These are phyloP conservation scores for Passer montanus DNA, from an alignment of 2,113 vertebrate species.

Conservation along the genomic window DNA sequence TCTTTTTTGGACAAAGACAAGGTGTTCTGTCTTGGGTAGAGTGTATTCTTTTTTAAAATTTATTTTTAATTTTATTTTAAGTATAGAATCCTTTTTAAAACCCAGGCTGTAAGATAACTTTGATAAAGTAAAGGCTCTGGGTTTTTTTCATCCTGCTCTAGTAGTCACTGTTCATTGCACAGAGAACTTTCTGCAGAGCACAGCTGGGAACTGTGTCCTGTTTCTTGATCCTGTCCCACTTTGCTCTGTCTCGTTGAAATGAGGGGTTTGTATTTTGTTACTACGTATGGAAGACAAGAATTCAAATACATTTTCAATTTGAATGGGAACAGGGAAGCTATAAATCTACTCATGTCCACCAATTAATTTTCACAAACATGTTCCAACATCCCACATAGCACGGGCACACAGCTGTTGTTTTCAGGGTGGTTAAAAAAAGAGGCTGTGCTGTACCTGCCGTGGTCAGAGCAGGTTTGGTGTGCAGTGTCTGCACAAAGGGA, in stretches of 20 bases:
- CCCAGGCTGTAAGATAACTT: not conserved
- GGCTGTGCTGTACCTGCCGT: not conserved
- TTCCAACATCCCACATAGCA: not conserved
- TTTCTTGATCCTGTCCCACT: not conserved
- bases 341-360: not conserved
- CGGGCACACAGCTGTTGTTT: not conserved
- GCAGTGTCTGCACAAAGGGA: conserved; percentile 41
- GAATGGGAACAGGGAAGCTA: not conserved
- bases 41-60: too few species aligned
- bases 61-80: not conserved
- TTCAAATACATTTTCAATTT: not conserved
- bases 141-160: not conserved
- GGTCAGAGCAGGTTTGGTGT: conserved; percentile 43
- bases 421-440: not conserved
- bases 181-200: not conserved
- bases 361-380: not conserved
- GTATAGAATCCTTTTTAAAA: not conserved
- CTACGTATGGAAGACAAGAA: not conserved
- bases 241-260: not conserved
- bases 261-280: not conserved
- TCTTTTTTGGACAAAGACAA: not conserved
- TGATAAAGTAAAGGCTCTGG: not conserved
- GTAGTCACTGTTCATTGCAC: not conserved
- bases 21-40: too few species aligned
- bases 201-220: not conserved